phyloP scores from a whole-genome alignment of 2,888 invertebrate genomes.

The Melinopterus prodromus region DNA sequence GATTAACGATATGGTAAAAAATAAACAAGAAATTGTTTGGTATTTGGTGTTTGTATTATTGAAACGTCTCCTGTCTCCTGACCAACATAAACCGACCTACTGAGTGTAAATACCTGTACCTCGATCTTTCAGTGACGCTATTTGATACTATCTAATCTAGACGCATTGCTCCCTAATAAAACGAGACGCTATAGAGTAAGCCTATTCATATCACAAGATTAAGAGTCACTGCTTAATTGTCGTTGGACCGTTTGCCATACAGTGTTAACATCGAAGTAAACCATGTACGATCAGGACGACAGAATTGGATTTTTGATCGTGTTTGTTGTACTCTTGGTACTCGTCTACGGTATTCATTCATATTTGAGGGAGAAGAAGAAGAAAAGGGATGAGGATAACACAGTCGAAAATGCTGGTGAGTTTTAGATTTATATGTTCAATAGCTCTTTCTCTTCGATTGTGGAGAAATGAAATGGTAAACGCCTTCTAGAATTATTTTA shows the following conservation, averaged over 20 bases:
- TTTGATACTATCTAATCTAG: constrained; percentile 7
- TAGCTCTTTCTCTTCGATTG: neutral
- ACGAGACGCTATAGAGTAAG: neutral
- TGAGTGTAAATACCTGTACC: neutral
- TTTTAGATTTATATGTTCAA: neutral
- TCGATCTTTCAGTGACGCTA: neutral
- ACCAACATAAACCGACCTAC: neutral
- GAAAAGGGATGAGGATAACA: neutral
- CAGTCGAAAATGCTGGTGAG: neutral
- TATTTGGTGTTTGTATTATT: neutral
- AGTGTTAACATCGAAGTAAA: constrained; percentile 8
- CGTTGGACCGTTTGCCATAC: neutral
- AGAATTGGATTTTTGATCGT: constrained; percentile 30
- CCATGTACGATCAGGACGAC: constrained; percentile 31
- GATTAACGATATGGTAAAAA: too few relatives aligned
- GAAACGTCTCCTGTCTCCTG: neutral
- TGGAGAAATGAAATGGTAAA: neutral
- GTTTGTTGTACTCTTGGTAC: constrained; percentile 24
- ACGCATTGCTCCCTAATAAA: neutral
- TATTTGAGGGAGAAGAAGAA: constrained; percentile 24
- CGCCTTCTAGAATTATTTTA: too few relatives aligned
- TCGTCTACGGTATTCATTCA: constrained; percentile 26
- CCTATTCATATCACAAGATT: neutral
- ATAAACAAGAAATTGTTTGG: neutral
- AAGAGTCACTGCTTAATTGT: neutral